Conservation (phyloP, 2,113 vertebrate genomes). For the Nicator chloris region DNA sequence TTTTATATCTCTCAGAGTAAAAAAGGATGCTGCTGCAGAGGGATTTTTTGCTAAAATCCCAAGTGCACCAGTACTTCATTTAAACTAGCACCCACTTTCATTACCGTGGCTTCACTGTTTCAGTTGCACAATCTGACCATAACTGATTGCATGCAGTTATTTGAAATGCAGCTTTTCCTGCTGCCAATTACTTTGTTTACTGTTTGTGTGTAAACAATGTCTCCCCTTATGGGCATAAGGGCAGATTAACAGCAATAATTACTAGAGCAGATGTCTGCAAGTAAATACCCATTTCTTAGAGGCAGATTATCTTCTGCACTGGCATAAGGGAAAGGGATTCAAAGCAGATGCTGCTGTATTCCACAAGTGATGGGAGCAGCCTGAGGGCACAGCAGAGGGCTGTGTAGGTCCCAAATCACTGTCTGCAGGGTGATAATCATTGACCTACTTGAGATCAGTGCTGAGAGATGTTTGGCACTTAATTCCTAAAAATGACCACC, state of each 20-base stretch:
- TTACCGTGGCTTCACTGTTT: not conserved
- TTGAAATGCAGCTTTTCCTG: constrained; percentile 4
- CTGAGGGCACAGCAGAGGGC: not conserved
- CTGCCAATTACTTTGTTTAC: not conserved
- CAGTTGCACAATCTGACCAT: not conserved
- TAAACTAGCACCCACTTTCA: not conserved
- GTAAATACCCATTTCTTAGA: not conserved
- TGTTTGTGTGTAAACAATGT: not conserved
- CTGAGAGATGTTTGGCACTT: not conserved
- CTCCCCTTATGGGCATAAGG: not conserved
- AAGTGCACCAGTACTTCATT: not conserved
- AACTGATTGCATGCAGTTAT: not conserved
- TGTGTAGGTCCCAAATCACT: fast-evolving
- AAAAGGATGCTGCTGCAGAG: not conserved
- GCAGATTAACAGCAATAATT: constrained; percentile 25
- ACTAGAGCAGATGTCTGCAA: not conserved
- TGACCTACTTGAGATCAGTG: not conserved
- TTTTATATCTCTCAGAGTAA: not conserved
- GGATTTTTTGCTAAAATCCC: not conserved
- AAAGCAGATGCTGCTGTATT: not conserved
- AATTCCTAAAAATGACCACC: not conserved
- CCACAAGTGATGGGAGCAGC: not conserved
- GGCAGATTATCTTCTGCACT: not conserved
- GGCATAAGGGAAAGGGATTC: not conserved
- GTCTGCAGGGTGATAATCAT: not conserved